phyloP scores from a whole-genome alignment of 2,888 invertebrate genomes.

The Meganola albula region DNA sequence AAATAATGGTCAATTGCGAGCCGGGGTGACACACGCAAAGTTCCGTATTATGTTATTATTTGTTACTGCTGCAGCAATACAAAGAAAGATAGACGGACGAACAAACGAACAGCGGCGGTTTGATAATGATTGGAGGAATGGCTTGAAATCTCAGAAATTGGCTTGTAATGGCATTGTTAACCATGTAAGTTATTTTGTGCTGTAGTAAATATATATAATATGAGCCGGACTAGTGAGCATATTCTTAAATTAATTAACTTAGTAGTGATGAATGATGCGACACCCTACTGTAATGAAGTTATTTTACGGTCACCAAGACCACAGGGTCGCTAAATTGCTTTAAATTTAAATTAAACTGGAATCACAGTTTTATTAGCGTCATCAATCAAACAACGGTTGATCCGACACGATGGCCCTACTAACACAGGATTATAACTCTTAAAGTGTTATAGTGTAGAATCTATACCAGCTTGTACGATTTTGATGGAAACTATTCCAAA shows the following conservation, averaged over 20 bases:
- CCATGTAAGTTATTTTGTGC: too few relatives aligned
- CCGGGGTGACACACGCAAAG: too few relatives aligned
- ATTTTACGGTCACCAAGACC: conserved; percentile 68
- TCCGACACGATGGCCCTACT: conserved; percentile 37
- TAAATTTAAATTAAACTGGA: conserved; percentile 77
- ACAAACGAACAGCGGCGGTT: too few relatives aligned
- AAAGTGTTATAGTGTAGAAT: conserved; percentile 33
- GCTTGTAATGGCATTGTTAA: too few relatives aligned
- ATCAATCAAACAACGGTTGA: conserved; percentile 73
- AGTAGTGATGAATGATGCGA: conserved; percentile 49
- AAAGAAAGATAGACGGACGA: too few relatives aligned
- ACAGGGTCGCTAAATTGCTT: conserved; percentile 68
- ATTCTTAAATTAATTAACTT: conserved; percentile 26
- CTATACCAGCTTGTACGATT: conserved; percentile 37
- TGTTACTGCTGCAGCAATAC: too few relatives aligned
- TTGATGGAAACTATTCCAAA: conserved; percentile 51
- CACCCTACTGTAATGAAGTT: conserved; percentile 56
- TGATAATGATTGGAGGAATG: too few relatives aligned
- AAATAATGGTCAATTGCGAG: too few relatives aligned
- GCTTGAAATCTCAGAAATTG: too few relatives aligned
- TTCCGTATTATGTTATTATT: too few relatives aligned
- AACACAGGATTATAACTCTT: conserved; percentile 46
- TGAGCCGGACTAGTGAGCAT: conserved; percentile 10
- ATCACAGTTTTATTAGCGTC: conserved; percentile 75
- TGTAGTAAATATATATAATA: too few relatives aligned